Evolutionary conservation across 2,113 vertebrate genomes (phyloP), one percentile per base, ranked within the genome.

Genomic region (Tachysurus vachellii): DNA sequence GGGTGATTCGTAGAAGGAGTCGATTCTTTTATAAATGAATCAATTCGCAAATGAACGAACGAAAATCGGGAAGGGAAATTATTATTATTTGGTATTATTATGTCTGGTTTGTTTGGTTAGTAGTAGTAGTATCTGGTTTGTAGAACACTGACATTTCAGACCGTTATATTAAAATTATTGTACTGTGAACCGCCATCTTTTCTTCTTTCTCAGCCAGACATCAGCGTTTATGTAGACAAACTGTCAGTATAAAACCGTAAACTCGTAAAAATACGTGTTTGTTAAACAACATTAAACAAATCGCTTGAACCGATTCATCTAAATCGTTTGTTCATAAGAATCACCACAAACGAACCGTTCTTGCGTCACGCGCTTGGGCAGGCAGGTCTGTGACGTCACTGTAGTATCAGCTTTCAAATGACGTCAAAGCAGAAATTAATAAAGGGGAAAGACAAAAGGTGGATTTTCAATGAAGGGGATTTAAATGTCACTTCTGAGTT

Each of bases 291-390:
- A 44, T 6, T 62, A 5, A 21, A 11, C 44, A 23, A 84, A 36
- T 19, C 44, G 53, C 19, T 21, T 16, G 66, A 57, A 21, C 17
- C 54, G 83, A 84, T 44, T 84, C 68, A 59, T 19, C 26, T 17
- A 50, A 68, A 68, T 4, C 47, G 2, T 2, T 66, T 1, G 62
- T 53, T 68, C 23, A 26, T 4, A 70, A 10, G 81, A 83, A 23
- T 76, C 80, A 53, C 0, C 12, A 8, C 0, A 19, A 50, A 17
- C 16, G n/a, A 71, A 73, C 8, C 64, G 8, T 1, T 21, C 23
- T 59, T 36, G 82, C 87, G 87, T 90, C 87, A 88, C 61, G 31
- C 19, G 21, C n/a, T 31, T 57, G 13, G 44, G n/a, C 21, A 19
- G 82, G 28, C 68, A 73, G 89, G 50, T 73, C 44, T 44, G 61